Evolutionary conservation across 1,140 invertebrate genomes (phyloP), one percentile per base, ranked within the genome.

Genomic region (Thrips palmi): DNA sequence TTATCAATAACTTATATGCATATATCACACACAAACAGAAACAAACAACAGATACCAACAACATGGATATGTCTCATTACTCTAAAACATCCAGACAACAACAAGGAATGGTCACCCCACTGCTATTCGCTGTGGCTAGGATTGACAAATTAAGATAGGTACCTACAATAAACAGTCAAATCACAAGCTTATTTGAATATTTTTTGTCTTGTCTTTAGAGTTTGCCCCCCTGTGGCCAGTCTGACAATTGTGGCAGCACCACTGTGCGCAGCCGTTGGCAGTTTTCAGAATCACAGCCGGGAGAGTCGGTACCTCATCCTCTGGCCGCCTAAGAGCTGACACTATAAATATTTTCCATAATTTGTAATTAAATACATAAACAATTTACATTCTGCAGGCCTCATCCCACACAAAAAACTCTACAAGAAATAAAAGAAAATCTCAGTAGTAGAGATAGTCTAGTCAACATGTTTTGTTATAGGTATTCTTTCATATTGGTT

Each of bases 1-100:
- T 25, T 32, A 43, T 35, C 33, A 33, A 40, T 45, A 50, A 50
- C 48, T 50, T 50, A 50, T 48, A 41, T 42, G 46, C 48, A 35
- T 39, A 44, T 46, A 32, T 35, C 42, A 42, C 33, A 32, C 28
- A 28, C 18, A 42, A 42, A 42, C 41, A 42, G 41, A 42, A 42
- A 42, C 41, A 39, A 41, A 38, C 30, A 42, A 42, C 41, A 42
- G 33, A 37, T 40, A 33, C 35, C 38, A 44, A 44, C 39, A 44
- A 44, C 35, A 40, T 19, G 39, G 43, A 44, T 44, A 44, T 44
- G 43, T 44, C 35, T 33, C 12, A 31, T 23, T 40, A 41, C 28
- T 38, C 28, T 19, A 41, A 21, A 35, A 32, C 36, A 42, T 42
- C 41, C 39, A 42, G 24, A 15, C 32, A 22, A 36, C 36, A 39